phyloP scores from a whole-genome alignment of 1,140 invertebrate genomes.

The Caligus rogercresseyi region DNA sequence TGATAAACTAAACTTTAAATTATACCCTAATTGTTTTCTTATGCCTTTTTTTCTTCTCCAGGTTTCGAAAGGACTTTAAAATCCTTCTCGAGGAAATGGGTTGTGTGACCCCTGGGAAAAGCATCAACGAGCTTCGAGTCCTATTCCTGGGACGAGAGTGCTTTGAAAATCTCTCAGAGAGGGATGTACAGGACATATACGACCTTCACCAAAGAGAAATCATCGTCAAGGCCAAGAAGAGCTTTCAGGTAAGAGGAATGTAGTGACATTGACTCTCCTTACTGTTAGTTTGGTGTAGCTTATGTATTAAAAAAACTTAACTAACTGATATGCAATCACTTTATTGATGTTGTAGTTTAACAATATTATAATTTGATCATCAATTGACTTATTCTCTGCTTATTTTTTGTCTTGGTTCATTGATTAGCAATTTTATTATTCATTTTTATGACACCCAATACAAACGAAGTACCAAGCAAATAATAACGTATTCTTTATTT shows the following conservation, averaged over 20 bases:
- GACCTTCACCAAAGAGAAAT: conserved; percentile 83
- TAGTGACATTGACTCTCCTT: too few species aligned
- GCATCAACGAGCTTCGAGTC: conserved; percentile 73
- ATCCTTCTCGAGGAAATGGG: conserved; percentile 79
- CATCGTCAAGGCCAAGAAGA: conserved; percentile 71
- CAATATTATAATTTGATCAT: too few species aligned
- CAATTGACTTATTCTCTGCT: too few species aligned
- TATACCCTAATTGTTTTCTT: not conserved
- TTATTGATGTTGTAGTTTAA: too few species aligned
- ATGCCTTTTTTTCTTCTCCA: conserved; percentile 23
- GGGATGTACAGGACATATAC: conserved; percentile 80
- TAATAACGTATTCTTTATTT: too few species aligned
- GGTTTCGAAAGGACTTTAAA: conserved; percentile 61
- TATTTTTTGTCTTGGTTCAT: too few species aligned
- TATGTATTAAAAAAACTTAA: too few species aligned
- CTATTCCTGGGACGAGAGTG: conserved; percentile 87
- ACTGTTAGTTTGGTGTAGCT: too few species aligned
- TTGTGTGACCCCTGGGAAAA: conserved; percentile 75
- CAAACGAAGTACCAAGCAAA: too few species aligned
- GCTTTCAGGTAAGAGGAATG: conserved; percentile 58
- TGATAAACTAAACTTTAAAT: not conserved
- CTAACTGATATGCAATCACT: too few species aligned
- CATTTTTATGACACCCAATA: too few species aligned
- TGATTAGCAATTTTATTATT: too few species aligned
- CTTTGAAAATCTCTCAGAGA: conserved; percentile 71